Base-by-base conservation (phyloP, 2,113 vertebrate genomes). In the Albula glossodonta region DNA sequence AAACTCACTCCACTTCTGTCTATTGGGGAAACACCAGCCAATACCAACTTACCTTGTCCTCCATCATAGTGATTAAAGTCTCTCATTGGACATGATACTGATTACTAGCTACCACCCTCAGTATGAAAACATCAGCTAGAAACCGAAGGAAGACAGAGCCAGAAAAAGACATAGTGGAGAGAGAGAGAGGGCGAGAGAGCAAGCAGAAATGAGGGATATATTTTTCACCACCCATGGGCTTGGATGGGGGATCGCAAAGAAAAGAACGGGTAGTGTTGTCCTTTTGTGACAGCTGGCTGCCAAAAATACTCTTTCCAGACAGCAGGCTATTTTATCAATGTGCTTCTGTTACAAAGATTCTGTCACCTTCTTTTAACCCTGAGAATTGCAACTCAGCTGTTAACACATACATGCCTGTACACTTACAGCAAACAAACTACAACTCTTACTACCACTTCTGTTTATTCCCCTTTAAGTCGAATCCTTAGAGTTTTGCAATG, bases 241-340 rank as follows among this genome's bases (percentile, higher is more conserved):
- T 25, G 49, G 8, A 15, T 49, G 4, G 15, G 41, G 53, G n/a
- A 80, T 56, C 41, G 5, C n/a, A 19, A 78, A 80, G 80, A 83
- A 85, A 86, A 84, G 81, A 85, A 83, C 84, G 49, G 52, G n/a
- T 52, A 85, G 79, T 70, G 81, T 74, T 56, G 74, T 52, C 74
- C 87, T 78, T 49, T 83, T 41, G 82, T 78, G 88, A 93, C 94
- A 94, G 92, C 93, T 93, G 92, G 87, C 5, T 83, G 85, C 89
- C 92, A 91, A 92, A 94, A 88, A 93, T 93, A 93, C 93, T 93
- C 2, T 70, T 83, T 80, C 79, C 84, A 92, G 90, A 91, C 87
- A 53, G 86, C 51, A 83, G 70, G 66, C 83, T 77, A 50, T 82
- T 88, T 82, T 81, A 83, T 12, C 53, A 7, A 9, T 56, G 53